A percentile compares a stretch with the other conserved stretches of the same genome.
phyloP scores from a whole-genome alignment of 1,140 invertebrate species.

The Scaptodrosophila lebanonensis region DNA sequence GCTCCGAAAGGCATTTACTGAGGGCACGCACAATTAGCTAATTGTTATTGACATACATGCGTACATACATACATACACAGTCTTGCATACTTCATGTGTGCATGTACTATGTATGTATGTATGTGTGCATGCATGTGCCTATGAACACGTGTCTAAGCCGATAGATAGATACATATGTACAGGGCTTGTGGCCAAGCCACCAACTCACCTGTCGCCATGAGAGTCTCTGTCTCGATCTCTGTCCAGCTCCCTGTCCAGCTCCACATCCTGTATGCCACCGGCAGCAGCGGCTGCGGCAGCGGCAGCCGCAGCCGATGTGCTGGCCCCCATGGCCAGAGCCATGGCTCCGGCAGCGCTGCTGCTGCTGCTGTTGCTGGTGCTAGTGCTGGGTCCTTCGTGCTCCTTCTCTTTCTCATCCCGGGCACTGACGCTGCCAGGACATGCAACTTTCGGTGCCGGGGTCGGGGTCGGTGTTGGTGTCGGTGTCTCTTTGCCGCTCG shows the following conservation, averaged over 20 bases:
- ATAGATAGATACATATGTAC: constrained; percentile 2
- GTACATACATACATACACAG: constrained; percentile 7
- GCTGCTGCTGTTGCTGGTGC: constrained; percentile 18
- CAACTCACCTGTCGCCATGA: constrained; percentile 59
- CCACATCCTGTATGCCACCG: background rate
- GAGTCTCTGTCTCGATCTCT: constrained; percentile 41
- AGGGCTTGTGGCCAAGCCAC: background rate
- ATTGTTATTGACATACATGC: constrained; percentile 52
- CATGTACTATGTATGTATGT: constrained; percentile 1
- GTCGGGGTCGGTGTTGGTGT: constrained; percentile 12
- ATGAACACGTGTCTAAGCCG: no score
- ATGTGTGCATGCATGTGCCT: constrained; percentile 5
- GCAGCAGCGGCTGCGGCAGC: background rate
- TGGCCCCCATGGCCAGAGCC: background rate
- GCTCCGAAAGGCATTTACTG: no score
- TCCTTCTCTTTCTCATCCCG: constrained; percentile 7
- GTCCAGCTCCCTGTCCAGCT: constrained; percentile 16
- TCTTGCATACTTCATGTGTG: background rate
- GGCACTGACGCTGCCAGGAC: no score
- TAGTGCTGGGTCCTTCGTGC: constrained; percentile 11
- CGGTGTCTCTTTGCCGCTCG: constrained; percentile 1
- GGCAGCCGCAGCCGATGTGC: background rate
- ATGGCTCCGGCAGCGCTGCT: background rate
- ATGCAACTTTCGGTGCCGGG: background rate
- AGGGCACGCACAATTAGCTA: constrained; percentile 53